Evolutionary conservation across 1,140 invertebrate species (phyloP).

Genomic region (Cotesia glomerata): DNA sequence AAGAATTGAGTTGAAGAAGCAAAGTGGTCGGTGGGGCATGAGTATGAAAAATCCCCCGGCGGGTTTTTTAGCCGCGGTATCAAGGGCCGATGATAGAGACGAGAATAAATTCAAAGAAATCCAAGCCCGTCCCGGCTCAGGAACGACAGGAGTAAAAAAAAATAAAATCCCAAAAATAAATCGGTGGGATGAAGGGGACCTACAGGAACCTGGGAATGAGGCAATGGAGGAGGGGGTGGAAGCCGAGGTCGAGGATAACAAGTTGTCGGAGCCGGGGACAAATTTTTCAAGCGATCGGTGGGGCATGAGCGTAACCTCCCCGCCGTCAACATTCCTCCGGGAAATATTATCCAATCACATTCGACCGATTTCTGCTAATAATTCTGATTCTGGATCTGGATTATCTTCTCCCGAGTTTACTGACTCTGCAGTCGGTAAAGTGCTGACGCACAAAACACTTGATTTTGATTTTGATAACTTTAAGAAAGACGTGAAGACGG

Average conservation of each 20-base stretch:
- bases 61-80: constrained; percentile 16
- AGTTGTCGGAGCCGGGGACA: constrained; percentile 9
- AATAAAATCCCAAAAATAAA: constrained; percentile 2
- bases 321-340: constrained; percentile 28
- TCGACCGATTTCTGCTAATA: too few species aligned
- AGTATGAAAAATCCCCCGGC: constrained; percentile 12
- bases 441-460: too few species aligned
- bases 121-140: neutral
- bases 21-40: constrained; percentile 13
- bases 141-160: neutral
- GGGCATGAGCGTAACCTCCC: constrained; percentile 25
- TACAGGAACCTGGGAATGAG: constrained; percentile 1
- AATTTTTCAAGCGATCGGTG: constrained; percentile 27
- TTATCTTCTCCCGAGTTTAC: too few species aligned
- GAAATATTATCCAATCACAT: neutral
- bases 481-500: too few species aligned
- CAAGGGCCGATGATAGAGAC: neutral
- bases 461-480: too few species aligned
- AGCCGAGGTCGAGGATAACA: constrained; percentile 23
- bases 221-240: constrained; percentile 15
- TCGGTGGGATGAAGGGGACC: constrained; percentile 21
- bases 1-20: neutral
- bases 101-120: neutral
- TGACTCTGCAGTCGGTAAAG: too few species aligned
- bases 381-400: too few species aligned